A percentile compares a stretch with the other conserved stretches of the same genome.
phyloP scores from a whole-genome alignment of 1,140 invertebrate species.

The Ditylenchus dipsaci region DNA sequence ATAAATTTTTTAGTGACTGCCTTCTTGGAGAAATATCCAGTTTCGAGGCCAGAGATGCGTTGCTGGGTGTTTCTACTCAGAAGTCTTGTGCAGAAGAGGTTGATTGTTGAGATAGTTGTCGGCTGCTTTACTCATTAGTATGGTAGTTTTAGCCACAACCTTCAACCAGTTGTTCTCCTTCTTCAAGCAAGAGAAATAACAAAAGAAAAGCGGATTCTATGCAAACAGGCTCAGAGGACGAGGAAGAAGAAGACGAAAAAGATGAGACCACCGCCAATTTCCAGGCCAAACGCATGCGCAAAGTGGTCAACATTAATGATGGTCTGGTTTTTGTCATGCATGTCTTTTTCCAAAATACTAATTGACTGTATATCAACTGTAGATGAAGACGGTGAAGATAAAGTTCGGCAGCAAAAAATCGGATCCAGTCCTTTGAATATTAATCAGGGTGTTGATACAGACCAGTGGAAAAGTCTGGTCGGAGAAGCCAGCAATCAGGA shows the following conservation, averaged over 20 bases:
- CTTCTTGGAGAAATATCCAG: conserved; percentile 48
- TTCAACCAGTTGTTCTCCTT: too few relatives aligned
- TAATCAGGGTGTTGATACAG: not conserved
- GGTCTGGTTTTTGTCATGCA: not conserved
- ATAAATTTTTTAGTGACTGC: conserved; percentile 37
- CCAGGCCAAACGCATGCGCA: not conserved
- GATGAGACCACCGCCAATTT: not conserved
- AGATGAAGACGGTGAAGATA: not conserved
- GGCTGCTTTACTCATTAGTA: too few relatives aligned
- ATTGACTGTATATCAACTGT: not conserved
- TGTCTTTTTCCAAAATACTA: not conserved
- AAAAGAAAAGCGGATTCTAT: too few relatives aligned
- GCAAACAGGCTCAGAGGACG: not conserved
- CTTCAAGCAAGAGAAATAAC: not conserved
- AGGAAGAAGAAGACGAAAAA: conserved; percentile 1
- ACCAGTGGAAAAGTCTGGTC: conserved; percentile 3
- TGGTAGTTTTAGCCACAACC: too few relatives aligned
- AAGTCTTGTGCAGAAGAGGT: not conserved
- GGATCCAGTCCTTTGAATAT: too few relatives aligned
- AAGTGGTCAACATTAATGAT: not conserved
- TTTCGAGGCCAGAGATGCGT: conserved; percentile 40
- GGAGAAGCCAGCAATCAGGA: not conserved
- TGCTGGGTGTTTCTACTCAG: conserved; percentile 11
- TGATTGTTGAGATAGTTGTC: too few relatives aligned
- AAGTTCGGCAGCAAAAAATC: not conserved